Base-by-base conservation (phyloP, 2,797 vertebrate genomes). In the Alcedo atthis region DNA sequence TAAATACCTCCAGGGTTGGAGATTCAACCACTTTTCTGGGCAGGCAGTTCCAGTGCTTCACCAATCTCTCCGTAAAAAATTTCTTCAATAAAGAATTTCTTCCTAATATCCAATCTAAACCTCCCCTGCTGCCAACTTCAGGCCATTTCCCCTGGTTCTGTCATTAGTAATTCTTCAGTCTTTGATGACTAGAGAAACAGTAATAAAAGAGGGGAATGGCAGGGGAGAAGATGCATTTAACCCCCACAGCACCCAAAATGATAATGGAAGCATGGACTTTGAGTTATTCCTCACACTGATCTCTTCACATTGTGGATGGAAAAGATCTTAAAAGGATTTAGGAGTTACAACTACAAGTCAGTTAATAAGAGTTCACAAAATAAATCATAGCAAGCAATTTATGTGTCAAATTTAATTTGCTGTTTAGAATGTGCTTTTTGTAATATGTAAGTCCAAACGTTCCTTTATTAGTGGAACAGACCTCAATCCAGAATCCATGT, bases 131-230 rank as follows among this genome's bases (percentile, higher is more conserved):
- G 37, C 37, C 37, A 37, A 37, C 37, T 37, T 37, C 37, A 37
- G 37, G 37, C 37, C 37, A 37, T 37, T 37, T 37, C 37, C 37
- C 37, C 11, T 37, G 37, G 37, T 37, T 37, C 37, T 37, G 37
- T 14, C 37, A 37, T 37, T 14, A 37, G 37, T 14, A 37, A 37
- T 37, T 37, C 37, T 37, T 37, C 22, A 33, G 2, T 33, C 30
- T 64, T 48, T 15, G 24, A 45, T 20, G 5, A 42, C 30, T 15
- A 70, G 6, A 78, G 16, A 45, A 67, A 59, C 2, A 6, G 8
- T 35, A 64, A 35, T 5, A 64, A n/a, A 18, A 54, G 11, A 55
- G 0, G 1, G 2, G 3, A 59, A n/a, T 0, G 5, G 3, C 1
- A 3, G 3, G 4, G 16, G 4, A 3, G 15, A 17, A 63, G 2